Conservation (phyloP, 1,140 invertebrate species). For the Antheraea pernyi region DNA sequence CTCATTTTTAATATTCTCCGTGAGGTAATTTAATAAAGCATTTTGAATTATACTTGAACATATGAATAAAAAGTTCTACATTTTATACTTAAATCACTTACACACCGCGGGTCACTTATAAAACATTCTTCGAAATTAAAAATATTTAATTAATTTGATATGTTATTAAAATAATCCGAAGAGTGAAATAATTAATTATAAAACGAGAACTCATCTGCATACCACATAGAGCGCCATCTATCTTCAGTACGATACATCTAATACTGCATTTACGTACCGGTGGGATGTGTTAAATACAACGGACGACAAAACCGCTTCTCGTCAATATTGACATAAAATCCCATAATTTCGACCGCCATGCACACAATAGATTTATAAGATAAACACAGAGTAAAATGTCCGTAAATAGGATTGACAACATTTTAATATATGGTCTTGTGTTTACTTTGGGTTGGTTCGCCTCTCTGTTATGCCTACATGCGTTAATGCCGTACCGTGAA, state of each 20-base stretch:
- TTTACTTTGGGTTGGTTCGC: constrained; percentile 61
- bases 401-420: constrained; percentile 77
- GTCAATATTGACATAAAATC: constrained; percentile 75
- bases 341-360: constrained; percentile 74
- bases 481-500: constrained; percentile 76
- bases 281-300: constrained; percentile 73
- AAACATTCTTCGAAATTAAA: not conserved
- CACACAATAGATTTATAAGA: constrained; percentile 78
- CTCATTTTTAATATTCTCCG: constrained; percentile 39
- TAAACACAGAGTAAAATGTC: constrained; percentile 76
- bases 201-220: not conserved
- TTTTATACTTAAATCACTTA: not conserved
- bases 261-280: constrained; percentile 34
- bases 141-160: not conserved
- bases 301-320: constrained; percentile 52
- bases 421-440: constrained; percentile 74
- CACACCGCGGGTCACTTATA: not conserved
- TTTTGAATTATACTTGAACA: not conserved
- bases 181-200: not conserved
- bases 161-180: not conserved
- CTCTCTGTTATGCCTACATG: constrained; percentile 72
- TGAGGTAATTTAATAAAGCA: constrained; percentile 12
- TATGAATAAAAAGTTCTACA: too few relatives aligned
- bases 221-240: constrained; percentile 43
- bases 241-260: not conserved